Evolutionary conservation across 2,888 invertebrate genomes (phyloP), one percentile per base, ranked within the genome.

Genomic region (Oithona nana): DNA sequence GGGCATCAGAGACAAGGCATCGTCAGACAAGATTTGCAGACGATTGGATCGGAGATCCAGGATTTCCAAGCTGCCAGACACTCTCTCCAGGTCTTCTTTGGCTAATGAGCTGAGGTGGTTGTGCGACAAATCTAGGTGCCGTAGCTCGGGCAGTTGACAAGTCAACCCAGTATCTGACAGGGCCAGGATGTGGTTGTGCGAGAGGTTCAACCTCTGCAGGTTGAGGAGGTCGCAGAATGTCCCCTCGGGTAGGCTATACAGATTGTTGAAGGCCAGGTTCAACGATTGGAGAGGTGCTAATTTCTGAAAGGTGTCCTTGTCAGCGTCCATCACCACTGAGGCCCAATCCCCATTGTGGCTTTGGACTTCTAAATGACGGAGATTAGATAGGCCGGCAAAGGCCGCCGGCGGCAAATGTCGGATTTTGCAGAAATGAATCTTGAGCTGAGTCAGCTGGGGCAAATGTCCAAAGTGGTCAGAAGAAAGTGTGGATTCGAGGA

Each of bases 221-320:
- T 84, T 86, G 31, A 82, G 82, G 68, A 88, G 73, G 2, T 85
- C 81, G 71, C 89, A 89, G 74, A 89, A 88, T 66, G 87, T 78
- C 70, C 83, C 83, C 69, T 86, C 85, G 28, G 88, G 88, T 72
- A 89, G 81, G 61, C 86, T 84, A 86, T 87, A 88, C 71, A 89
- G 86, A 73, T 88, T 88, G 73, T 88, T 88, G 70, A 82, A 83
- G 71, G 87, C 88, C 67, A 90, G 76, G 72, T 89, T 88, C 66
- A 89, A 77, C 68, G 84, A 79, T 74, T 88, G 88, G 68, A 89
- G 77, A 73, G 88, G 87, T 70, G 82, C 80, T 68, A 89, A 76
- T 65, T 86, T 80, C 65, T 82, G 79, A 69, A 89, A 81, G 66
- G 83, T 81, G 69, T 83, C 83, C 51, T 81, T 76, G 69, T 83